A percentile compares a stretch with the other conserved stretches of the same genome.
phyloP scores from a whole-genome alignment of 2,888 invertebrate genomes.

The Laothoe populi region DNA sequence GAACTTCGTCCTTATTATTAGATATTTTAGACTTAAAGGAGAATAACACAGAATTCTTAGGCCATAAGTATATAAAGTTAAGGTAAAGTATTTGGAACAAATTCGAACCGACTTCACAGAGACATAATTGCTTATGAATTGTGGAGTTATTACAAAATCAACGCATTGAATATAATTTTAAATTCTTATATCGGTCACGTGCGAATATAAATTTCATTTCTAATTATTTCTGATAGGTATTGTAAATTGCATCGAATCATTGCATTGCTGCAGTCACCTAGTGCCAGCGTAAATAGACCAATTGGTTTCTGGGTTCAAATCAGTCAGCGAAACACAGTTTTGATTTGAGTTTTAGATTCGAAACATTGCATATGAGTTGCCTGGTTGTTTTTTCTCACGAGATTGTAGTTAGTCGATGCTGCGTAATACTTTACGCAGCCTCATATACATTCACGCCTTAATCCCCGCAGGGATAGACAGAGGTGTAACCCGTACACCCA shows the following conservation, averaged over 20 bases:
- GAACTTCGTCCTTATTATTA: background rate
- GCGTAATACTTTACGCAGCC: no score
- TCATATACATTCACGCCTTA: no score
- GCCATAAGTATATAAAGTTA: background rate
- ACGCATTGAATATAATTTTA: constrained; percentile 7
- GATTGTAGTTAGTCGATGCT: no score
- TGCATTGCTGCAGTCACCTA: no score
- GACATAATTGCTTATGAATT: constrained; percentile 3
- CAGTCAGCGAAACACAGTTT: no score
- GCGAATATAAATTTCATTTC: background rate
- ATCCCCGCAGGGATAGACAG: no score
- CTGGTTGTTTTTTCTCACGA: no score
- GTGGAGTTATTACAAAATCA: constrained; percentile 8
- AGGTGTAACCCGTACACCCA: no score
- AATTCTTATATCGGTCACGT: background rate
- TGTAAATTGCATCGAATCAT: background rate
- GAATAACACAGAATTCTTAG: background rate
- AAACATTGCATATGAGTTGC: no score
- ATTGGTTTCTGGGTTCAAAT: no score
- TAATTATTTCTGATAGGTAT: background rate
- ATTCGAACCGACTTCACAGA: background rate
- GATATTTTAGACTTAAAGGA: background rate
- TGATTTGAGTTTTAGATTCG: no score
- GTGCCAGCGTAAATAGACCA: no score
- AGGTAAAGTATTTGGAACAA: background rate